Evolutionary conservation across 2,888 invertebrate species (phyloP).

Genomic region (Tipula helvola): DNA sequence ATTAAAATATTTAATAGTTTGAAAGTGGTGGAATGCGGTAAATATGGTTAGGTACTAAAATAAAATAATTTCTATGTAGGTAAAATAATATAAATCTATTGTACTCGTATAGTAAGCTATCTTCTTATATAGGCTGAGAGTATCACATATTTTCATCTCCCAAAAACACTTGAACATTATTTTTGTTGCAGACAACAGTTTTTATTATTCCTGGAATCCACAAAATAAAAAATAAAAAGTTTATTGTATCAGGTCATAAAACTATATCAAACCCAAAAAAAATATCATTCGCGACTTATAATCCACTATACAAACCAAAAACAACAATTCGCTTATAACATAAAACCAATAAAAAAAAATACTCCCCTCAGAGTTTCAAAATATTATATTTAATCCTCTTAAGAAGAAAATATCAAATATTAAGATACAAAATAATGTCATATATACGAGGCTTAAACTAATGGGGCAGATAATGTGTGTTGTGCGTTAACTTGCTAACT

Average conservation of each 20-base stretch:
- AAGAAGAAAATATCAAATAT: background rate
- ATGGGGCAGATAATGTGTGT: background rate
- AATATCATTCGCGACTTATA: background rate
- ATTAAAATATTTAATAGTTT: background rate
- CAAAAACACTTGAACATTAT: background rate
- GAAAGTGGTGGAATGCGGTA: background rate
- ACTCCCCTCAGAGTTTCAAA: background rate
- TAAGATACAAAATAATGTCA: background rate
- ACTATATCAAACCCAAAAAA: background rate
- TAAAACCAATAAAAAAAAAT: background rate
- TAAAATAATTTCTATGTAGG: background rate
- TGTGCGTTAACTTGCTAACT: background rate
- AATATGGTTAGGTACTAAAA: background rate
- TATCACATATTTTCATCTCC: background rate
- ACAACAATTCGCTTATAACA: background rate
- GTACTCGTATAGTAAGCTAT: background rate
- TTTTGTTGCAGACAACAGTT: background rate
- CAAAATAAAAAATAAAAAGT: background rate
- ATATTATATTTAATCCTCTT: background rate
- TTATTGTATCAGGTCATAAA: background rate
- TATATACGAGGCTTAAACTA: background rate
- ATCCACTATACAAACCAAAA: background rate
- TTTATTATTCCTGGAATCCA: background rate
- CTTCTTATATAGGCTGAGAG: background rate
- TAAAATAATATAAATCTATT: background rate